Conservation (phyloP, 2,113 vertebrate genomes). For the Atractosteus spatula region DNA sequence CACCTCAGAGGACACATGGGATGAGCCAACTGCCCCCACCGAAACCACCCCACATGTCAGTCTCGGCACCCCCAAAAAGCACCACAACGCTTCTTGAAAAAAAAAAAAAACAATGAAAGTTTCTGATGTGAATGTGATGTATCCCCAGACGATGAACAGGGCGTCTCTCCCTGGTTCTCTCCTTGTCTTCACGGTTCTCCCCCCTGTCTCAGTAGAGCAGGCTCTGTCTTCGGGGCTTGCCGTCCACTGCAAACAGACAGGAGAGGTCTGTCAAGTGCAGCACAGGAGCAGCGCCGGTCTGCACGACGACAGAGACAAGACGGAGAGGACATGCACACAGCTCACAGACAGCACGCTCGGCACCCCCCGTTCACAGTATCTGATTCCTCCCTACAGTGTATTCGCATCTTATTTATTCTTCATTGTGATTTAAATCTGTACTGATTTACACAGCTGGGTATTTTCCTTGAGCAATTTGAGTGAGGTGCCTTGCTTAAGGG, state of each 20-base stretch:
- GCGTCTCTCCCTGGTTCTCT: slow-evolving; percentile 14
- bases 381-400: neutral
- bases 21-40: too few relatives aligned
- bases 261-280: neutral
- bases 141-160: slow-evolving; percentile 8
- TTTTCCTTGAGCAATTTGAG: too few relatives aligned
- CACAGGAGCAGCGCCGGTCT: neutral
- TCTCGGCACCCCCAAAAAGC: too few relatives aligned
- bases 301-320: neutral
- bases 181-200: neutral
- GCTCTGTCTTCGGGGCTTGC: slow-evolving; percentile 56
- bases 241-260: slow-evolving; percentile 47
- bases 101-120: too few relatives aligned
- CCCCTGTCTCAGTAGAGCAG: slow-evolving; percentile 52
- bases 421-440: too few relatives aligned
- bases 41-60: too few relatives aligned
- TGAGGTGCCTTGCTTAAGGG: too few relatives aligned
- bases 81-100: too few relatives aligned
- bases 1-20: too few relatives aligned
- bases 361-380: too few relatives aligned
- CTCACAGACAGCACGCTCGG: neutral
- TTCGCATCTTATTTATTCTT: neutral
- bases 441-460: too few relatives aligned
- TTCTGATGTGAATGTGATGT: too few relatives aligned
- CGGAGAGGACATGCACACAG: neutral